Evolutionary conservation across 2,888 invertebrate species (phyloP), one percentile per base, ranked within the genome.

Genomic region (Chouioia cunea): DNA sequence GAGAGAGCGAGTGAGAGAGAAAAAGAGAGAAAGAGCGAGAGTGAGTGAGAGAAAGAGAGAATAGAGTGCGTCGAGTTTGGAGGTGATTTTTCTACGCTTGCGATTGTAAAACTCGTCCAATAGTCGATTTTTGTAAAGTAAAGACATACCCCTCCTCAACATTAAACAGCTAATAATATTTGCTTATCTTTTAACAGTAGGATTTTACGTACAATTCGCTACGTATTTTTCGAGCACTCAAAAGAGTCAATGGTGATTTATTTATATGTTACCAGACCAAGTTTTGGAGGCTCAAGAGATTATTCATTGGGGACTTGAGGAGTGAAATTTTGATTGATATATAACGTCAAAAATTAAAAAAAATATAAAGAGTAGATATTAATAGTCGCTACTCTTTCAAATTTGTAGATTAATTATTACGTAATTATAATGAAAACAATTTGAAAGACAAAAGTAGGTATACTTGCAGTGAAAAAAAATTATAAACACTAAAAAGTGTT

Each of bases 21-120:
- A 16, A 16, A 16, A 57, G 56, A 22, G 57, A 67, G 65, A 60
- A 56, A 52, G 23, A 57, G 56, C 64, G 73, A 52, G 63, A 66
- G 50, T 70, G n/a, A n/a, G 57, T 65, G n/a, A 59, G 67, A 72
- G 15, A 52, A 54, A 20, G 48, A 65, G 36, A 36, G 10, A 53
- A 10, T 16, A 56, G 22, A 53, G 18, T 47, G 48, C 65, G 57
- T 68, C 65, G 60, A 62, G 60, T 72, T 46, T 23, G 62, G 59
- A 48, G 59, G 72, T 70, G 64, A 72, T 72, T 72, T 71, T 72
- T 74, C 70, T 74, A 74, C 72, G 66, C 71, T 72, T 67, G 64
- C 70, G 70, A 67, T 66, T 63, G 65, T 23, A 46, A 65, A 53
- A 66, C 53, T 74, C 74, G 74, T 74, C 69, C 70, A 62, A 58